Percentiles rank a stretch among this genome's conserved stretches.
phyloP scores from a whole-genome alignment of 2,113 vertebrate genomes.

The Caretta caretta region DNA sequence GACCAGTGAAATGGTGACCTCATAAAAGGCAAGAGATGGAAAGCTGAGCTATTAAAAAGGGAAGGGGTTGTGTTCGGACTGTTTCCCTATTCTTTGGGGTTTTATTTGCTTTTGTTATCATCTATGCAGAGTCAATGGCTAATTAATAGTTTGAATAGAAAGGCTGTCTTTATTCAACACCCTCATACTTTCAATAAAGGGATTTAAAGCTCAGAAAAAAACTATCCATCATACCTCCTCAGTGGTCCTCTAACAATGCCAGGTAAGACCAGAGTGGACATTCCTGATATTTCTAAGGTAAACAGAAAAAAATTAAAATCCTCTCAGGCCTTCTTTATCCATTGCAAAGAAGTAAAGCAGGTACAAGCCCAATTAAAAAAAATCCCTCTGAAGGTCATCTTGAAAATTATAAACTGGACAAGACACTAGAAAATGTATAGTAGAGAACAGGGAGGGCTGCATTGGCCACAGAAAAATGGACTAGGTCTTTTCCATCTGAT shows the following conservation, averaged over 20 bases:
- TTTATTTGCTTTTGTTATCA: conserved; percentile 16
- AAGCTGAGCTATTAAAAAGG: background rate
- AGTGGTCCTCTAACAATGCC: background rate
- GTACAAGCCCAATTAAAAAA: conserved; percentile 5
- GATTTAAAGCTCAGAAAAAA: conserved; percentile 28
- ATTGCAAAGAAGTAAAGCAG: background rate
- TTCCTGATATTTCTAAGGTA: background rate
- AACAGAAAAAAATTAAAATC: background rate
- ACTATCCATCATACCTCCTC: background rate
- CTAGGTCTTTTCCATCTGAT: background rate
- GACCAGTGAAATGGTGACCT: background rate
- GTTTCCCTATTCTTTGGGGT: background rate
- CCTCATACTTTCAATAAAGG: conserved; percentile 46
- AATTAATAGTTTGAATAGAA: conserved; percentile 38
- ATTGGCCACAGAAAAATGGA: background rate
- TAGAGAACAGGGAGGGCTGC: background rate
- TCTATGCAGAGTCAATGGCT: conserved; percentile 6
- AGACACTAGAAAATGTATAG: background rate
- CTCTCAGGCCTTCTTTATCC: conserved; percentile 35
- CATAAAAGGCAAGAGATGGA: background rate
- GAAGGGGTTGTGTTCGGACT: conserved; percentile 31
- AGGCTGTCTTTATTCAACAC: conserved; percentile 29
- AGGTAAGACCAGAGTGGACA: background rate
- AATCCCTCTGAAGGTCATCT: conserved; percentile 34
- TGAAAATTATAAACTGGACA: conserved; percentile 44